Percentiles rank a stretch among this genome's conserved stretches.
Conservation (phyloP, 2,888 invertebrate genomes). For the Podotricha telesiphe region DNA sequence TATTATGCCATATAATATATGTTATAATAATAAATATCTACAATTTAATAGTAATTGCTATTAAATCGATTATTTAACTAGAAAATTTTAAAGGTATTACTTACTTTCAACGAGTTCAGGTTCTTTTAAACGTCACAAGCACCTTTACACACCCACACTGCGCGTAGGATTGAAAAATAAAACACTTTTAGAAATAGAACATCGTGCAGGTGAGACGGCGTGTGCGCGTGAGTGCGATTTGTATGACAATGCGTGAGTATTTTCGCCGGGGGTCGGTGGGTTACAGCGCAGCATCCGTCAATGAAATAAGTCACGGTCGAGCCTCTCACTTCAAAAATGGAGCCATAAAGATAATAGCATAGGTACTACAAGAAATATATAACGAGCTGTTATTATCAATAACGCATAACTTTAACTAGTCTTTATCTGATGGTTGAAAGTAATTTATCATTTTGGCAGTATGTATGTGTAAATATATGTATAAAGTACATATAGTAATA, state of each 20-base stretch:
- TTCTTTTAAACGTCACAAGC: constrained; percentile 7
- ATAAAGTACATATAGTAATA: not conserved
- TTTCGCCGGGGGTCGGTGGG: constrained; percentile 64
- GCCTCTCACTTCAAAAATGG: constrained; percentile 67
- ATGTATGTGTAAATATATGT: not conserved
- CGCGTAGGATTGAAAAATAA: constrained; percentile 18
- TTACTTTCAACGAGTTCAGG: not conserved
- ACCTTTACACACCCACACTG: constrained; percentile 1
- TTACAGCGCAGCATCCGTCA: constrained; percentile 62
- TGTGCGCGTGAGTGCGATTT: constrained; percentile 47
- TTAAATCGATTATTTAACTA: too few species aligned
- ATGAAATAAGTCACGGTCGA: constrained; percentile 70
- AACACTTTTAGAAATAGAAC: constrained; percentile 37
- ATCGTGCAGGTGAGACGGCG: constrained; percentile 37
- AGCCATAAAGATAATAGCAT: constrained; percentile 34
- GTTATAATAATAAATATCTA: too few species aligned
- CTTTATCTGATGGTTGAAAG: too few species aligned
- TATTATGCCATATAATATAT: too few species aligned
- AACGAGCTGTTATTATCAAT: not conserved
- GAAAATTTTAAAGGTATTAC: not conserved
- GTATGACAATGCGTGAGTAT: constrained; percentile 70
- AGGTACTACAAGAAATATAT: not conserved
- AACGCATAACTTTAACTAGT: too few species aligned
- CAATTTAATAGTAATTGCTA: too few species aligned
- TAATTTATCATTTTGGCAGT: not conserved